A percentile compares a stretch with the other conserved stretches of the same genome.
Evolutionary conservation across 2,113 vertebrate genomes (phyloP).

Genomic region (Cheilinus undulatus): DNA sequence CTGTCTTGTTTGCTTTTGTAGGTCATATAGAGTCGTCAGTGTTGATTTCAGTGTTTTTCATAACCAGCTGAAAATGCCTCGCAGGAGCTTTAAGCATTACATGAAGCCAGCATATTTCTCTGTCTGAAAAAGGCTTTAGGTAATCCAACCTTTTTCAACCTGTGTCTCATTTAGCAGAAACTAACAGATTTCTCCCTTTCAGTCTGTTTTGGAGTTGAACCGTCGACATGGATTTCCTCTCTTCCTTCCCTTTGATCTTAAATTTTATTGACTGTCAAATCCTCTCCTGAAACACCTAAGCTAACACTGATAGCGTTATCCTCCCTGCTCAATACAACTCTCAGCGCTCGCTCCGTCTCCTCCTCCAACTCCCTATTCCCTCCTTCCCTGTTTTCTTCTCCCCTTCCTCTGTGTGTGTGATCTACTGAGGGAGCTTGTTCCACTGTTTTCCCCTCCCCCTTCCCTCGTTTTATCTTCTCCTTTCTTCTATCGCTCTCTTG

Average conservation of each 20-base stretch:
- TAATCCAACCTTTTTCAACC: conserved; percentile 7
- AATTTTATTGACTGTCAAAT: conserved; percentile 45
- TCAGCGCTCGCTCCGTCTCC: background rate
- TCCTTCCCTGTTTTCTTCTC: background rate
- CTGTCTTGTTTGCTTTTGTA: too few relatives aligned
- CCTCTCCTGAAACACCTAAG: conserved; percentile 34
- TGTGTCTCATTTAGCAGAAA: conserved; percentile 17
- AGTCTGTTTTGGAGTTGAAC: conserved; percentile 18
- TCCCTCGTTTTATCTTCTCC: conserved; percentile 2
- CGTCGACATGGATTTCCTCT: conserved; percentile 44
- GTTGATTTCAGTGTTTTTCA: too few relatives aligned
- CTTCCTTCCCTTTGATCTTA: conserved; percentile 45
- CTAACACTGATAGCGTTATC: conserved; percentile 53
- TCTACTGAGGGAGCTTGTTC: conserved; percentile 8
- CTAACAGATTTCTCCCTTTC: background rate
- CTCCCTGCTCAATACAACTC: conserved; percentile 31
- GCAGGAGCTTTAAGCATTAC: background rate
- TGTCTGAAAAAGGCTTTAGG: background rate
- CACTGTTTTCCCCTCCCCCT: too few relatives aligned
- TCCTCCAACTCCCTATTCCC: background rate
- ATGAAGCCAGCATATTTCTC: background rate
- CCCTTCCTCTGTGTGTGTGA: conserved; percentile 19
- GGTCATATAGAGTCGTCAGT: too few relatives aligned
- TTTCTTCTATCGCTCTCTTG: conserved; percentile 19
- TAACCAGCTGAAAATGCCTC: too few relatives aligned